Percentiles rank a stretch among this genome's conserved stretches.
Conservation (phyloP, 2,113 vertebrate genomes). For the Brachypodius melanocephalos region DNA sequence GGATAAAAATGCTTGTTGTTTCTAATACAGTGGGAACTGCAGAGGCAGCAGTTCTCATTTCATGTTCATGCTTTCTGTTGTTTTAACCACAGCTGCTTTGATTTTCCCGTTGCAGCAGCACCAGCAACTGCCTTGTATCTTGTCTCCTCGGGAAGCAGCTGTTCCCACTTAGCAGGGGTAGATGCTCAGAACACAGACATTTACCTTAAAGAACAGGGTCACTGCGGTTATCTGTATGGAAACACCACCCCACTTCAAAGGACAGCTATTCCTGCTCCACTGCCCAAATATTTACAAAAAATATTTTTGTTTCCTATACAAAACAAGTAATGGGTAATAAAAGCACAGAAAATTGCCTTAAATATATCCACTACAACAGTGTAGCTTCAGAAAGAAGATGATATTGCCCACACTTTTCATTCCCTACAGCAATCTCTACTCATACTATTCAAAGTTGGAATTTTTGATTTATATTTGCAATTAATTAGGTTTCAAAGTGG, state of each 20-base stretch:
- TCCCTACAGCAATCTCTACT: neutral
- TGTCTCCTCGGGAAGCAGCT: neutral
- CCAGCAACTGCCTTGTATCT: neutral
- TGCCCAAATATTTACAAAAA: neutral
- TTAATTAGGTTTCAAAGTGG: neutral
- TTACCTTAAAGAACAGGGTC: slow-evolving; percentile 4
- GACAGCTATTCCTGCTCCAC: neutral
- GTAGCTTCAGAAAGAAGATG: neutral
- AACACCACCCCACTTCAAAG: slow-evolving; percentile 47
- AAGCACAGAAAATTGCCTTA: neutral
- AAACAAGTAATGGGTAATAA: neutral
- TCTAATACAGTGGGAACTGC: neutral
- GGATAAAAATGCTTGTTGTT: neutral
- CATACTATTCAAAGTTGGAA: neutral
- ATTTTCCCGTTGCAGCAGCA: neutral
- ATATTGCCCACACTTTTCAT: neutral
- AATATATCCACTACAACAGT: neutral
- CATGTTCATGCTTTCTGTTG: neutral
- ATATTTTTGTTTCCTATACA: neutral
- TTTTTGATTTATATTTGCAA: neutral
- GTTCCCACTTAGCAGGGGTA: slow-evolving; percentile 22
- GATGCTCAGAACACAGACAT: neutral
- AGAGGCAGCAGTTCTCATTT: neutral
- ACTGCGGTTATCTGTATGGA: slow-evolving; percentile 1
- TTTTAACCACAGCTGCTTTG: neutral